Evolutionary conservation across 2,888 invertebrate genomes (phyloP).

Genomic region (Noctua comes): DNA sequence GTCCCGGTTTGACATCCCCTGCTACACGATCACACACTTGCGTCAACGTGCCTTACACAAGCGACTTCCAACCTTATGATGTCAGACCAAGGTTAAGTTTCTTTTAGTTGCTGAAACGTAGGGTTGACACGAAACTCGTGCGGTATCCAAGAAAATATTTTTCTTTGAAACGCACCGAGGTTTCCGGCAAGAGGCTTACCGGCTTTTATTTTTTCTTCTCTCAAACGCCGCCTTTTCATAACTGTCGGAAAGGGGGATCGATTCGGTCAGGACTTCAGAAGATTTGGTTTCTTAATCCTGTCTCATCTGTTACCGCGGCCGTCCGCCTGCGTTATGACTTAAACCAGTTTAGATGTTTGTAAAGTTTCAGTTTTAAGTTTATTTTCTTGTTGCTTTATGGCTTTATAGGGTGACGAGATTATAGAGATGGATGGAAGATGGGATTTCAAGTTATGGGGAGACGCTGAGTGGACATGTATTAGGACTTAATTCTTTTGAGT

Average conservation of each 20-base stretch:
- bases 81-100: constrained; percentile 54
- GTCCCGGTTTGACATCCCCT: constrained; percentile 80
- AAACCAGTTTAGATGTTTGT: constrained; percentile 56
- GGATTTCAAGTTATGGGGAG: constrained; percentile 39
- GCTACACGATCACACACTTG: constrained; percentile 64
- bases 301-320: constrained; percentile 72
- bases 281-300: constrained; percentile 82
- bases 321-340: constrained; percentile 51
- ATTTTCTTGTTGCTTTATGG: constrained; percentile 70
- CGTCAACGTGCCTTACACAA: constrained; percentile 49
- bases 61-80: constrained; percentile 63
- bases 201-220: constrained; percentile 80
- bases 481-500: background rate
- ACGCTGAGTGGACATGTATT: background rate
- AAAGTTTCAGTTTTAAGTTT: constrained; percentile 61
- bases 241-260: constrained; percentile 80
- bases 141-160: constrained; percentile 85
- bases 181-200: constrained; percentile 82
- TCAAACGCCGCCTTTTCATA: constrained; percentile 86
- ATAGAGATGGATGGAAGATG: constrained; percentile 37
- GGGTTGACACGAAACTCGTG: constrained; percentile 77
- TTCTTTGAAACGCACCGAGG: constrained; percentile 82
- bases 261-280: constrained; percentile 74
- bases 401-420: constrained; percentile 39
- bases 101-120: constrained; percentile 54